phyloP scores from a whole-genome alignment of 2,797 vertebrate genomes.

The Selene dorsalis region DNA sequence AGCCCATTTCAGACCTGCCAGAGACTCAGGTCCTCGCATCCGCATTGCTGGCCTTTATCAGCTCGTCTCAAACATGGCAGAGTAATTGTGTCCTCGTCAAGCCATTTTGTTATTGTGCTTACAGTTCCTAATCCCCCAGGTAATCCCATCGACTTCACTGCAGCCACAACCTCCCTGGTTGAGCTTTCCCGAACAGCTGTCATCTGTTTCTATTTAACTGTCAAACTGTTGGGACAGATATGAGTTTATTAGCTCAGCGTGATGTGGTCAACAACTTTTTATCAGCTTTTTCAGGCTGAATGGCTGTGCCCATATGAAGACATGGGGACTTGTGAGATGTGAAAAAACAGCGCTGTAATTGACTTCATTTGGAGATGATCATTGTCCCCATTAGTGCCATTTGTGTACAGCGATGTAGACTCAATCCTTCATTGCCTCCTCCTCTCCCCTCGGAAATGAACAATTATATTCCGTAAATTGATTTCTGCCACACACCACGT shows the following conservation, averaged over 20 bases:
- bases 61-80: constrained; percentile 72
- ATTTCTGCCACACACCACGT: constrained; percentile 68
- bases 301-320: constrained; percentile 57
- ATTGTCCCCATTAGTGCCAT: constrained; percentile 82
- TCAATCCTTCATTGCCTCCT: constrained; percentile 76
- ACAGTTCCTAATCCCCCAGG: constrained; percentile 80
- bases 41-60: constrained; percentile 66
- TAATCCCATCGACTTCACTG: constrained; percentile 81
- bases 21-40: constrained; percentile 53
- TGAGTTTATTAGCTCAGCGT: constrained; percentile 62
- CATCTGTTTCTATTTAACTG: constrained; percentile 65
- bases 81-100: constrained; percentile 76
- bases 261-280: constrained; percentile 58
- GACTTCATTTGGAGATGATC: constrained; percentile 82
- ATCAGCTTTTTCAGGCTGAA: constrained; percentile 43
- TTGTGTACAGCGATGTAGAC: constrained; percentile 76
- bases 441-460: constrained; percentile 76
- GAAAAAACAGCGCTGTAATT: constrained; percentile 79
- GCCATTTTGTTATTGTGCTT: constrained; percentile 81
- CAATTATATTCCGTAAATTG: constrained; percentile 82
- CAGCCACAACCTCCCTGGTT: constrained; percentile 59
- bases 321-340: constrained; percentile 62
- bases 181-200: constrained; percentile 73
- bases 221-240: constrained; percentile 59
- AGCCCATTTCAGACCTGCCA: constrained; percentile 42